These are phyloP conservation scores for Bungarus multicinctus DNA, from an alignment of 2,113 vertebrate genomes.

Conservation along the genomic window DNA sequence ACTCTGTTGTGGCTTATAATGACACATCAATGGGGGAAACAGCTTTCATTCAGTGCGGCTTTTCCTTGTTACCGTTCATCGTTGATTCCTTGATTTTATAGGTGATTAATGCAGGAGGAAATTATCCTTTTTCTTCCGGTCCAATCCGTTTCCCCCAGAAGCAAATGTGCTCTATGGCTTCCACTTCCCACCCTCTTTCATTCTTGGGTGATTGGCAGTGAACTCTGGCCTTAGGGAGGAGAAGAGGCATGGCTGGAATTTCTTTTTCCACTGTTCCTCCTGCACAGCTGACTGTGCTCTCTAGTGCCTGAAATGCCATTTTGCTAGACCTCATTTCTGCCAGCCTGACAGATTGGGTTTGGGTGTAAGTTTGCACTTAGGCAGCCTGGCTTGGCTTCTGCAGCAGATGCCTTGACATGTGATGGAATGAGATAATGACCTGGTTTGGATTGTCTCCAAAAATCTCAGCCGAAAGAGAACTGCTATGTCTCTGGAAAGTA, in stretches of 20 bases:
- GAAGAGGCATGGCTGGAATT: background rate
- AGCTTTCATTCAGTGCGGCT: background rate
- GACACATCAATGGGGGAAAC: background rate
- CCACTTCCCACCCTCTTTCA: background rate
- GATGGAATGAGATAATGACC: background rate
- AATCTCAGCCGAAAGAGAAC: background rate
- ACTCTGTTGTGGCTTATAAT: background rate
- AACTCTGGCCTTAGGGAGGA: background rate
- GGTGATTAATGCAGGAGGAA: background rate
- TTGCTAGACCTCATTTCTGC: slow-evolving; percentile 1
- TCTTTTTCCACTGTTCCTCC: slow-evolving; percentile 13
- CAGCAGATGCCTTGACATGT: slow-evolving; percentile 42
- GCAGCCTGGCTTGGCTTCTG: slow-evolving; percentile 33
- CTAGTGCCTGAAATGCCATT: slow-evolving; percentile 36
- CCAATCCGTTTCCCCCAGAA: background rate
- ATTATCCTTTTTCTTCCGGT: background rate
- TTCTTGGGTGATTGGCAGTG: background rate
- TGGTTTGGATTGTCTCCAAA: background rate
- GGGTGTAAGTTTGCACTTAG: background rate
- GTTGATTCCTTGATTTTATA: background rate
- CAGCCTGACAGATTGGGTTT: slow-evolving; percentile 22
- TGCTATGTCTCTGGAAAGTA: rapidly evolving
- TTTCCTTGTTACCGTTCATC: background rate
- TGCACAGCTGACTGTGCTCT: background rate
- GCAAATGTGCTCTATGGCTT: background rate